These are phyloP conservation scores for Condylura cristata DNA, from an alignment of 2,113 vertebrate genomes.

Conservation along the genomic window DNA sequence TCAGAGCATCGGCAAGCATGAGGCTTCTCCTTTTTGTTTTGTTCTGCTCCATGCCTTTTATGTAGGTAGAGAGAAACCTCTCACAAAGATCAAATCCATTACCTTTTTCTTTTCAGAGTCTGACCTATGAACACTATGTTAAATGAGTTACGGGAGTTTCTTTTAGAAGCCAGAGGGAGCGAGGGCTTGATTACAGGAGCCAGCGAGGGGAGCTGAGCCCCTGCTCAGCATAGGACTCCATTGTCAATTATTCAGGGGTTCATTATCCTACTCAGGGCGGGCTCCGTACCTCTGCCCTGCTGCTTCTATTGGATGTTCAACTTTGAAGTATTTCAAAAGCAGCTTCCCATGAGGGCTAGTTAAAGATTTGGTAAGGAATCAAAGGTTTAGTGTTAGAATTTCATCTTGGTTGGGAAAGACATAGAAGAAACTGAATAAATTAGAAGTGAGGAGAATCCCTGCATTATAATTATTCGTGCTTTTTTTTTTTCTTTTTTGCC, in stretches of 20 bases:
- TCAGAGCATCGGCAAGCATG: neutral
- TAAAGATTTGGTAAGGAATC: constrained; percentile 57
- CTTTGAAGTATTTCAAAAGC: constrained; percentile 57
- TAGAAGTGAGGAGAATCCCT: neutral
- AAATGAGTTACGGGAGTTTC: neutral
- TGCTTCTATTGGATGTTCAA: neutral
- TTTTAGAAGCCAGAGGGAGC: neutral
- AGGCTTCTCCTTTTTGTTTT: neutral
- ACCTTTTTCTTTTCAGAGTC: constrained; percentile 29
- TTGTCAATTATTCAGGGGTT: constrained; percentile 21
- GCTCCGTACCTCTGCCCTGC: constrained; percentile 7
- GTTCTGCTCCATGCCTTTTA: neutral
- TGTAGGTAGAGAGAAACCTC: neutral
- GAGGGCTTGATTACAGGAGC: neutral
- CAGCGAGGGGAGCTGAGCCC: neutral
- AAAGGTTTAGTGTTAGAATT: constrained; percentile 11
- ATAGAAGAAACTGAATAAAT: constrained; percentile 30
- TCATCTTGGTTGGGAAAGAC: constrained; percentile 15
- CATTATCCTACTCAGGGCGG: neutral
- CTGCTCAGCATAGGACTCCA: neutral
- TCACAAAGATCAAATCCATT: constrained; percentile 40
- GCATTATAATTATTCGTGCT: constrained; percentile 51
- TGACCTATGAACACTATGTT: neutral
- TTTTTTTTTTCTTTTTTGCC: neutral
- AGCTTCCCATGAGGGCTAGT: constrained; percentile 50